phyloP scores from a whole-genome alignment of 64 coral and sea anemone genomes.

The Acropora yongei region DNA sequence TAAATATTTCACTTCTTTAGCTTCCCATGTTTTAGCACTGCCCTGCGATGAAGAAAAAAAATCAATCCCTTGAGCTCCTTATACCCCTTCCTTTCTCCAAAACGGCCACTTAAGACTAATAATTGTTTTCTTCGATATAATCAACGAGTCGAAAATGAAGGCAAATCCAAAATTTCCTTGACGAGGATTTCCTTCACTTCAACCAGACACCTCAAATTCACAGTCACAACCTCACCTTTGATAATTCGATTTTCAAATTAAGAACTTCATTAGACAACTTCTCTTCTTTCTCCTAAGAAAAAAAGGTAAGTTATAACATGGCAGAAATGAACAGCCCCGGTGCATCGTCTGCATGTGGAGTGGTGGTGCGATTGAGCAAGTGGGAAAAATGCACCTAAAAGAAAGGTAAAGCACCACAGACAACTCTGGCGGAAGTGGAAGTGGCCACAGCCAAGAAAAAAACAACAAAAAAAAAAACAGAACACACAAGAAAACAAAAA shows the following conservation, averaged over 20 bases:
- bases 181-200: background rate
- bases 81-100: too few species aligned
- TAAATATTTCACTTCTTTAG: too few species aligned
- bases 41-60: too few species aligned
- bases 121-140: too few species aligned
- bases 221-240: conserved; percentile 24
- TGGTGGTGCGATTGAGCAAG: background rate
- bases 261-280: conserved; percentile 68
- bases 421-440: background rate
- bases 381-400: background rate
- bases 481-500: background rate
- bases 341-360: background rate
- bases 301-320: background rate
- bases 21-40: too few species aligned
- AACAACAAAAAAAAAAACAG: background rate
- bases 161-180: too few species aligned
- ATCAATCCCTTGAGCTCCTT: too few species aligned
- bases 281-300: conserved; percentile 58
- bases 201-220: background rate
- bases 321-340: background rate
- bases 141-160: too few species aligned
- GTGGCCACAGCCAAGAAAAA: background rate
- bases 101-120: too few species aligned
- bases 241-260: conserved; percentile 70
- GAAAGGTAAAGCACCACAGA: background rate